phyloP scores from a whole-genome alignment of 2,113 vertebrate species.

The Alouatta palliata region DNA sequence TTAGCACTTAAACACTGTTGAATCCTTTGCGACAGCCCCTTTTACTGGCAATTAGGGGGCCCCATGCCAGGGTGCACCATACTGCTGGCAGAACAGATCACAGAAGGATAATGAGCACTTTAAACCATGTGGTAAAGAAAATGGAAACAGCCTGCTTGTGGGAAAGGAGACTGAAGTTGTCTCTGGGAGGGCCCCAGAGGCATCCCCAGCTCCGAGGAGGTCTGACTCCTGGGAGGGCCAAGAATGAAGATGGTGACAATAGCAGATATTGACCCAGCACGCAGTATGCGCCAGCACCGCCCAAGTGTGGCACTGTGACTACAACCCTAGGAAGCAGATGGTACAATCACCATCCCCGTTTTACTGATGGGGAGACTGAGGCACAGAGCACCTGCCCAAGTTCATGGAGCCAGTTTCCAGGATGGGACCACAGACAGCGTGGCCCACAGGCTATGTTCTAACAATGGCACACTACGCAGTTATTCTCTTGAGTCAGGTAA shows the following conservation, averaged over 20 bases:
- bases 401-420: not conserved
- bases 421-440: not conserved
- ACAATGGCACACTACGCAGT: rapidly evolving
- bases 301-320: not conserved
- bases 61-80: not conserved
- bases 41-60: slow-evolving; percentile 39
- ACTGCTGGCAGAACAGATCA: not conserved
- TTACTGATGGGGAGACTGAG: not conserved
- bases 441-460: not conserved
- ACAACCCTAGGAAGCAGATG: not conserved
- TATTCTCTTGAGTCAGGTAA: not conserved
- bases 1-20: not conserved
- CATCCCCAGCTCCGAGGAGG: not conserved
- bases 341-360: not conserved
- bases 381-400: not conserved
- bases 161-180: not conserved
- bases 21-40: not conserved
- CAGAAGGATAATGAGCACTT: slow-evolving; percentile 38
- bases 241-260: not conserved
- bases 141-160: not conserved
- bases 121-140: not conserved
- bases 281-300: rapidly evolving
- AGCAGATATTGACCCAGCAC: not conserved
- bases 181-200: not conserved
- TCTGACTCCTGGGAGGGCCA: not conserved